Conservation (phyloP, 2,113 vertebrate species). For the Mesocricetus auratus region DNA sequence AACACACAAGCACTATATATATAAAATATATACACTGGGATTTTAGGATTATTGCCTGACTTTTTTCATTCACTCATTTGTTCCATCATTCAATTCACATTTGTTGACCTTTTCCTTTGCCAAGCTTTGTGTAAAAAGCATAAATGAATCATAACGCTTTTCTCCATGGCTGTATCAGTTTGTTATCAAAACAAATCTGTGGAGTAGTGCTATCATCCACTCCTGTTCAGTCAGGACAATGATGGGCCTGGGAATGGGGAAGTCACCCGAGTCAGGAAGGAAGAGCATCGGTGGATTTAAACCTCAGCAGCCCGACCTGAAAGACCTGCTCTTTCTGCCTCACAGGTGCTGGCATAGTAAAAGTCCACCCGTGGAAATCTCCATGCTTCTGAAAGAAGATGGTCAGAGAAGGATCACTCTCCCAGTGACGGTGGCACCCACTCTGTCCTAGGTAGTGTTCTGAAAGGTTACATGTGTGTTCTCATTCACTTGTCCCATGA, state of each 20-base stretch:
- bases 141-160: not conserved
- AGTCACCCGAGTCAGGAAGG: conserved; percentile 11
- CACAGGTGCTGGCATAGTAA: not conserved
- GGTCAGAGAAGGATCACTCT: not conserved
- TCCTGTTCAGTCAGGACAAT: conserved; percentile 18
- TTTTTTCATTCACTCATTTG: not conserved
- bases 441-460: not conserved
- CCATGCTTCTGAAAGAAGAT: not conserved
- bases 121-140: not conserved
- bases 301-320: not conserved
- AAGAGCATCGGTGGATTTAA: not conserved
- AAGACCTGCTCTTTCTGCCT: not conserved
- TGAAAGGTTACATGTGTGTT: not conserved
- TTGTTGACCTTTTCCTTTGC: not conserved
- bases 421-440: not conserved
- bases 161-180: not conserved
- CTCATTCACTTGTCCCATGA: not conserved
- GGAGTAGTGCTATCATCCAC: not conserved
- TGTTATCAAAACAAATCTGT: not conserved
- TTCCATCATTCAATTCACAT: not conserved
- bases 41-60: not conserved
- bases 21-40: not conserved
- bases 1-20: not conserved
- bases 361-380: not conserved
- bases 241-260: not conserved